Evolutionary conservation across 2,113 vertebrate genomes (phyloP).

Genomic region (Eptatretus burgeri): DNA sequence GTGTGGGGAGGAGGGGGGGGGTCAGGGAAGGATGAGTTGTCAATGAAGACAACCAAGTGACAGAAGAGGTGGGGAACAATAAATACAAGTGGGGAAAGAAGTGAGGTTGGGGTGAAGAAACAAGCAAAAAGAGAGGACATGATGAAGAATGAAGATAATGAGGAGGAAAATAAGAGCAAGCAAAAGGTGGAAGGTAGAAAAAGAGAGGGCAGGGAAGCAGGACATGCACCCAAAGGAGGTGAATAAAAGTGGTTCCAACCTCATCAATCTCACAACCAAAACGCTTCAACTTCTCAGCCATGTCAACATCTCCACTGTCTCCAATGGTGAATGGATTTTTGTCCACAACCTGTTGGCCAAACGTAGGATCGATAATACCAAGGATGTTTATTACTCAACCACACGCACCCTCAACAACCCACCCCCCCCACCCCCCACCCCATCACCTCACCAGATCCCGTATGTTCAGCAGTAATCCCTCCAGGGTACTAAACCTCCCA

Average conservation of each 20-base stretch:
- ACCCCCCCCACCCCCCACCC: not conserved
- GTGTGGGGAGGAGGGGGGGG: too few species aligned
- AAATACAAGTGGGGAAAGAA: too few species aligned
- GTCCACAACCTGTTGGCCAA: slow-evolving; percentile 22
- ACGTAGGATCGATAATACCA: not conserved
- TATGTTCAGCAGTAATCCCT: slow-evolving; percentile 60
- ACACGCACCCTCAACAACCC: not conserved
- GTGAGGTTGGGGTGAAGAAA: too few species aligned
- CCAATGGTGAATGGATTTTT: slow-evolving; percentile 65
- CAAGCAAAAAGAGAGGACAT: too few species aligned
- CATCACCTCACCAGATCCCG: slow-evolving; percentile 28
- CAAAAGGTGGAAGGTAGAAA: too few species aligned
- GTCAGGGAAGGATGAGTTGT: too few species aligned
- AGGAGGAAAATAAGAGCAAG: too few species aligned
- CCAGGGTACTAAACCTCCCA: slow-evolving; percentile 76
- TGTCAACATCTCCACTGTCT: slow-evolving; percentile 26
- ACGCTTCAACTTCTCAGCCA: slow-evolving; percentile 22
- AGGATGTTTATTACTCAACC: not conserved
- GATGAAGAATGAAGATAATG: too few species aligned
- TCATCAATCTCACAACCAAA: slow-evolving; percentile 39
- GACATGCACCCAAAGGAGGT: not conserved
- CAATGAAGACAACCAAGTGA: too few species aligned
- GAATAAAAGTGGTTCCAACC: slow-evolving; percentile 14
- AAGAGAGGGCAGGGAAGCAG: not conserved
- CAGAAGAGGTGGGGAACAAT: too few species aligned